Percentiles rank a stretch among this genome's conserved stretches.
These are phyloP conservation scores for Adineta ricciae DNA, from an alignment of 2,888 invertebrate species.

Conservation along the genomic window DNA sequence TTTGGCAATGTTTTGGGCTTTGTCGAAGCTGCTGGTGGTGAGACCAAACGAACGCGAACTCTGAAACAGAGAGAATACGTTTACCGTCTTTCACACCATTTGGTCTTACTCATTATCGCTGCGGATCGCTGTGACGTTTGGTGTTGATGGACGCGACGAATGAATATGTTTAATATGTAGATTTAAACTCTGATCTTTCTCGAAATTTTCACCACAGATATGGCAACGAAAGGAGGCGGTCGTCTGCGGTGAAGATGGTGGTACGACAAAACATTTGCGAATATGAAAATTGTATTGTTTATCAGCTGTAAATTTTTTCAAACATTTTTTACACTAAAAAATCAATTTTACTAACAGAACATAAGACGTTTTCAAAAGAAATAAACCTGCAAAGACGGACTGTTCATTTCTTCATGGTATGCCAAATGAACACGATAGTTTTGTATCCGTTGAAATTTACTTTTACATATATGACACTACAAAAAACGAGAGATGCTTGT, in stretches of 20 bases:
- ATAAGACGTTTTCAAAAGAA: too few species aligned
- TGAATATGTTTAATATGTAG: background rate
- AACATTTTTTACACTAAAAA: constrained; percentile 10
- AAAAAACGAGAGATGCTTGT: background rate
- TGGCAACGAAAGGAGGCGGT: background rate
- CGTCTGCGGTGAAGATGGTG: background rate
- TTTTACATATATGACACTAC: constrained; percentile 14
- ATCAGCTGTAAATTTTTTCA: background rate
- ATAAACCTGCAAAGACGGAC: background rate
- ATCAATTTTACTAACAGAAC: background rate
- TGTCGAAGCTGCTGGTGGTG: background rate
- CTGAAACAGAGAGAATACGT: background rate
- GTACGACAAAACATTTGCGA: constrained; percentile 2
- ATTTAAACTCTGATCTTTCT: background rate
- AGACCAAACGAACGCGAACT: background rate
- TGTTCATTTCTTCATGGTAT: constrained; percentile 3
- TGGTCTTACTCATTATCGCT: constrained; percentile 8
- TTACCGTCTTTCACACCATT: too few species aligned
- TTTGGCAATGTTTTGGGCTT: background rate
- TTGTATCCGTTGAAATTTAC: constrained; percentile 14
- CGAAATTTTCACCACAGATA: constrained; percentile 7
- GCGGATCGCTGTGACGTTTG: background rate
- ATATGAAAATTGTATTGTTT: constrained; percentile 15
- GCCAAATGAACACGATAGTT: background rate
- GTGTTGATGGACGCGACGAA: background rate